Evolutionary conservation across 2,113 vertebrate species (phyloP).

Genomic region (Mormyrus iriodes): DNA sequence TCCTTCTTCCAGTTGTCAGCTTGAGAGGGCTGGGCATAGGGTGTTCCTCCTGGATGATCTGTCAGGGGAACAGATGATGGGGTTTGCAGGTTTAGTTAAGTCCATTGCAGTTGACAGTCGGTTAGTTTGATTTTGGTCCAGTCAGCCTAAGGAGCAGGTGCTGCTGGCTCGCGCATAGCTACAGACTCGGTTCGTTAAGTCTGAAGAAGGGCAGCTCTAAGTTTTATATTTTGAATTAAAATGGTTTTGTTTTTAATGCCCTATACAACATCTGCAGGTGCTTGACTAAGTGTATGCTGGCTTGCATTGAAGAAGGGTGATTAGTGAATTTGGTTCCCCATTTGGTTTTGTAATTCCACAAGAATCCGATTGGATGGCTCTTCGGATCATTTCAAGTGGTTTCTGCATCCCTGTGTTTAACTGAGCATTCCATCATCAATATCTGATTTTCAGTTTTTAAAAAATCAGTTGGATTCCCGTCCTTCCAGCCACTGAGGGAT

Average conservation of each 20-base stretch:
- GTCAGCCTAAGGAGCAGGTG: not conserved
- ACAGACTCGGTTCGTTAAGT: not conserved
- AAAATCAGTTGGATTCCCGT: not conserved
- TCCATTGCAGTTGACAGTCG: not conserved
- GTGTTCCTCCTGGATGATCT: slow-evolving; percentile 11
- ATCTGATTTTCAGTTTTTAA: not conserved
- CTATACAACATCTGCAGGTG: not conserved
- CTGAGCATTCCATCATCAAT: not conserved
- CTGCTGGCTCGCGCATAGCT: not conserved
- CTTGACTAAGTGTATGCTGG: not conserved
- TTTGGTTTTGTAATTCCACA: not conserved
- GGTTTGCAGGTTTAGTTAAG: not conserved
- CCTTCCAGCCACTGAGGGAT: not conserved
- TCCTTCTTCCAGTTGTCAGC: not conserved
- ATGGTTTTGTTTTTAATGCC: not conserved
- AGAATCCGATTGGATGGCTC: not conserved
- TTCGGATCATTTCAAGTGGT: not conserved
- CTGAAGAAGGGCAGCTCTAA: not conserved
- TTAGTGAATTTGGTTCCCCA: not conserved
- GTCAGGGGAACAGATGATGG: not conserved
- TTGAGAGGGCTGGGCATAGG: not conserved
- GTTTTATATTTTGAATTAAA: not conserved
- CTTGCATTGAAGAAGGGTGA: not conserved
- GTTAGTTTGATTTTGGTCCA: not conserved
- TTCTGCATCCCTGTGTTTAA: not conserved